Evolutionary conservation across 2,797 vertebrate species (phyloP).

Genomic region (Odontamblyopus rebecca): DNA sequence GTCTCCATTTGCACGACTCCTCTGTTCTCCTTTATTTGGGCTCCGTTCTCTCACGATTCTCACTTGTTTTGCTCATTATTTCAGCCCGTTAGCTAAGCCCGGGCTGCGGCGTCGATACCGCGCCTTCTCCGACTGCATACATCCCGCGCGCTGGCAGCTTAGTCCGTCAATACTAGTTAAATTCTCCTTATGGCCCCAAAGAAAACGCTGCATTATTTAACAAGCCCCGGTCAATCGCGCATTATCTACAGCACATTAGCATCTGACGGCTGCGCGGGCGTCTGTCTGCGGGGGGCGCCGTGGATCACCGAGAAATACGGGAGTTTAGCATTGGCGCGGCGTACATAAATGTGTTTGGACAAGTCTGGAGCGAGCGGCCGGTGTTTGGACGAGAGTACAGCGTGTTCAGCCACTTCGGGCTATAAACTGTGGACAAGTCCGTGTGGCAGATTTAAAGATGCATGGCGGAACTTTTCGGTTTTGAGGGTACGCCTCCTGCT

Average conservation of each 20-base stretch:
- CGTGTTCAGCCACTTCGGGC: constrained; percentile 4
- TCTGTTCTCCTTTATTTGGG: too few species aligned
- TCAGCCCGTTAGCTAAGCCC: constrained; percentile 55
- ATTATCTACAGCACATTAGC: constrained; percentile 89
- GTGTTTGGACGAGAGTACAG: constrained; percentile 16
- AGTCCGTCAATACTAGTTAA: constrained; percentile 94
- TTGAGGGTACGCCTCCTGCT: too few species aligned
- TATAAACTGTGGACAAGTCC: background rate
- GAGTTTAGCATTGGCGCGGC: background rate
- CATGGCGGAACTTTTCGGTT: too few species aligned
- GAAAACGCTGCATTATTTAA: constrained; percentile 92
- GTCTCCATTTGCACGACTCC: background rate
- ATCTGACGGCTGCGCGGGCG: constrained; percentile 69
- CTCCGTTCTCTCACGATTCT: background rate
- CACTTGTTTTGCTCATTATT: constrained; percentile 26
- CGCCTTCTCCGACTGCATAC: constrained; percentile 80
- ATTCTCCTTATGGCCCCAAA: constrained; percentile 88
- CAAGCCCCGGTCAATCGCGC: constrained; percentile 85
- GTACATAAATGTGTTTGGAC: constrained; percentile 6
- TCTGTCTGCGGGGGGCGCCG: constrained; percentile 37
- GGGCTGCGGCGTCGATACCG: constrained; percentile 9
- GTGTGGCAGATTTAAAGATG: background rate
- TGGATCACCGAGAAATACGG: background rate
- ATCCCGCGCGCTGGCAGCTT: constrained; percentile 84
- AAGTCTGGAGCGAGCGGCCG: background rate